phyloP scores from a whole-genome alignment of 2,797 vertebrate species.

The Myotis planiceps region DNA sequence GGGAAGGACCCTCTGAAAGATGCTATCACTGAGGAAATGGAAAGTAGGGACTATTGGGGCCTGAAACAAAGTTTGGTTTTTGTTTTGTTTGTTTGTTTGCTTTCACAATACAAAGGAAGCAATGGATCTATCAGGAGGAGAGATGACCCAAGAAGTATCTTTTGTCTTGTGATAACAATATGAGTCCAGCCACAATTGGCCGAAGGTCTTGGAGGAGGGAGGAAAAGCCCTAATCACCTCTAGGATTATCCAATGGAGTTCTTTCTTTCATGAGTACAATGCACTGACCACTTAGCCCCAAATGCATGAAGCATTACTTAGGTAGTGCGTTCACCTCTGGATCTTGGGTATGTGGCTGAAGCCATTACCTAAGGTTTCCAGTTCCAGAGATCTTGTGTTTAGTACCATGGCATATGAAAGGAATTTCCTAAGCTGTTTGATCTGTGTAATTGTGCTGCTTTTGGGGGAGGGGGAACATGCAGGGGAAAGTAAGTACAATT shows the following conservation, averaged over 20 bases:
- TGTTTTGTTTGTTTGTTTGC: too few species aligned
- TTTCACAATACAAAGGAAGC: neutral
- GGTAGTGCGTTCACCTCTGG: neutral
- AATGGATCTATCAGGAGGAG: neutral
- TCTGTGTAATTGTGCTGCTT: neutral
- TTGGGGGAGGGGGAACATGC: neutral
- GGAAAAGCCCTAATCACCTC: neutral
- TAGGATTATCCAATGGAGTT: neutral
- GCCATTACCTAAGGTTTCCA: neutral
- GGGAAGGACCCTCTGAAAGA: neutral
- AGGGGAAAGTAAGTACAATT: neutral
- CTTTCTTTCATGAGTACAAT: neutral
- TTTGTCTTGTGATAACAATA: neutral
- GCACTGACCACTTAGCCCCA: neutral
- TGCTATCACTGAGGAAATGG: neutral
- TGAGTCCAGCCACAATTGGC: neutral
- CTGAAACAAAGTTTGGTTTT: neutral
- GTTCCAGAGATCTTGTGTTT: neutral
- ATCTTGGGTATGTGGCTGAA: neutral
- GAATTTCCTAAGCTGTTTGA: neutral
- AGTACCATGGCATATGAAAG: neutral
- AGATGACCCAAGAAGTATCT: neutral
- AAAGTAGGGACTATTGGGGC: neutral
- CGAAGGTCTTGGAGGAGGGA: neutral
- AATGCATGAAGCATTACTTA: neutral